Evolutionary conservation across 2,113 vertebrate genomes (phyloP).

Genomic region (Solea senegalensis): DNA sequence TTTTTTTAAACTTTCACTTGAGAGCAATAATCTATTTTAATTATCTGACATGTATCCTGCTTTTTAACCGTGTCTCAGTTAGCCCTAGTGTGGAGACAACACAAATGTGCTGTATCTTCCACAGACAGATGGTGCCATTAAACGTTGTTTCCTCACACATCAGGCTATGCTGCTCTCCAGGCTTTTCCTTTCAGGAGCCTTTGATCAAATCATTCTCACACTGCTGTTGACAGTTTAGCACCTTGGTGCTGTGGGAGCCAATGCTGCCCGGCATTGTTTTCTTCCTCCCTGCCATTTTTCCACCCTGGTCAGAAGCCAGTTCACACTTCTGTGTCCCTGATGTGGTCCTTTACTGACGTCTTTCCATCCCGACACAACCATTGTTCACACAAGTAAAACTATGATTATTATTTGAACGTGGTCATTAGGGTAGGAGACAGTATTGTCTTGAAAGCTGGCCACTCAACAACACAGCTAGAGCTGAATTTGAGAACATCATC

Average conservation of each 20-base stretch:
- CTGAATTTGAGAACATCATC: too few relatives aligned
- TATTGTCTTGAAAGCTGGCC: conserved; percentile 36
- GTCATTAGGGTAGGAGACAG: conserved; percentile 28
- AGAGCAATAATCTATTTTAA: too few relatives aligned
- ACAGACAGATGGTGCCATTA: conserved; percentile 1
- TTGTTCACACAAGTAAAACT: background rate
- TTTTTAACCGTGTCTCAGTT: too few relatives aligned
- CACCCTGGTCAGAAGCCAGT: conserved; percentile 32
- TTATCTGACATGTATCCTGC: too few relatives aligned
- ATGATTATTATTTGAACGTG: conserved; percentile 17
- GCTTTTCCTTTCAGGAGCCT: conserved; percentile 63
- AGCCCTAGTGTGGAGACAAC: too few relatives aligned
- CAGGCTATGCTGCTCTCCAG: conserved; percentile 51
- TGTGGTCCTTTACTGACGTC: conserved; percentile 28
- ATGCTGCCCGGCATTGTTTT: conserved; percentile 59
- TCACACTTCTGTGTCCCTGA: conserved; percentile 53
- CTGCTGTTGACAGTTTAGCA: conserved; percentile 75
- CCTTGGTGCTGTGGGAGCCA: conserved; percentile 64
- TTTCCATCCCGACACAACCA: conserved; percentile 16
- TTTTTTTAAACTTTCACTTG: too few relatives aligned
- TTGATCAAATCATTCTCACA: conserved; percentile 75
- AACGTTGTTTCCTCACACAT: conserved; percentile 39
- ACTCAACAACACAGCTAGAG: too few relatives aligned
- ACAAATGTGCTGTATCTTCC: background rate
- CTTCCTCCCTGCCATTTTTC: conserved; percentile 23